phyloP scores from a whole-genome alignment of 1,140 invertebrate genomes.

The Drosophila erecta region DNA sequence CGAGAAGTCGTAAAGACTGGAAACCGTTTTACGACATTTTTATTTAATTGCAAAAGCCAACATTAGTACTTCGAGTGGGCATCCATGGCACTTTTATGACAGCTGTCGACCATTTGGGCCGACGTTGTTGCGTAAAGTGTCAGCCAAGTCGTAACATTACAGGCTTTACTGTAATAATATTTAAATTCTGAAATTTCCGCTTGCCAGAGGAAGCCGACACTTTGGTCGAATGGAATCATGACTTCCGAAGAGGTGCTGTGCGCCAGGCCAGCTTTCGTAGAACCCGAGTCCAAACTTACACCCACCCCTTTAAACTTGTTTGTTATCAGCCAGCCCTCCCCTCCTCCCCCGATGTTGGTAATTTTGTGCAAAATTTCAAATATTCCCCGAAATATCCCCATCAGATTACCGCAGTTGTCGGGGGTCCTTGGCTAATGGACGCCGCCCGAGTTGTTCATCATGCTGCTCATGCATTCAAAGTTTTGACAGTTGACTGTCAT shows the following conservation, averaged over 20 bases:
- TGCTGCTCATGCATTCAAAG: conserved; percentile 76
- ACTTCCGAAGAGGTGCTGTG: conserved; percentile 1
- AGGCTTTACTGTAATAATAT: conserved; percentile 58
- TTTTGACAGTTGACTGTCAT: conserved; percentile 82
- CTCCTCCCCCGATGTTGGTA: not conserved
- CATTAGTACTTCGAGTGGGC: conserved; percentile 40
- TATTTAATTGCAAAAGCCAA: conserved; percentile 74
- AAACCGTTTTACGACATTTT: conserved; percentile 75
- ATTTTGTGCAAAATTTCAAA: conserved; percentile 30
- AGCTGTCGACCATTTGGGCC: conserved; percentile 44
- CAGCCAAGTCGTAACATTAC: conserved; percentile 55
- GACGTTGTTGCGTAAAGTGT: conserved; percentile 51
- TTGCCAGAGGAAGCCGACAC: not conserved
- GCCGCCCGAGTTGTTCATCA: conserved; percentile 57
- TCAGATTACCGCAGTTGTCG: not conserved
- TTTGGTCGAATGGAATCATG: conserved; percentile 8
- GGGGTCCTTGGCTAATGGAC: conserved; percentile 6
- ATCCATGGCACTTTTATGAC: conserved; percentile 51
- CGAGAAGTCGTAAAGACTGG: conserved; percentile 49
- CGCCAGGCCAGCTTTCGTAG: not conserved
- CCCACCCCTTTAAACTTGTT: not conserved
- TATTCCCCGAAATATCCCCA: conserved; percentile 1
- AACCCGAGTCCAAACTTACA: not conserved
- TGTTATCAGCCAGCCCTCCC: not conserved
- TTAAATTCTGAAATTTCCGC: conserved; percentile 40